Evolutionary conservation across 2,797 vertebrate genomes (phyloP), one percentile per base, ranked within the genome.

Genomic region (Myotis daubentonii): DNA sequence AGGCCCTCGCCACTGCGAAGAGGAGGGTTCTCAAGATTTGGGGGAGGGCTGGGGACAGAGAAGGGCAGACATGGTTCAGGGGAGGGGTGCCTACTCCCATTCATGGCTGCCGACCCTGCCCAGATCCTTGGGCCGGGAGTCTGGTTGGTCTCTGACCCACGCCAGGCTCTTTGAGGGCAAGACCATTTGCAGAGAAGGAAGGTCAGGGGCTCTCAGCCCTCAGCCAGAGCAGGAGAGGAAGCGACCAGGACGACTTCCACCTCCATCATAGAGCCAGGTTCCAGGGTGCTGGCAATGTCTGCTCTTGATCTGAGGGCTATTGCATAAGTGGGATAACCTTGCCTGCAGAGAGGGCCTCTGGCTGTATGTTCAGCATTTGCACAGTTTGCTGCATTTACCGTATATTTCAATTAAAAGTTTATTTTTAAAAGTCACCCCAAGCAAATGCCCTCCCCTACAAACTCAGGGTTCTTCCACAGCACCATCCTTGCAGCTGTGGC

Each of bases 401-500:
- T 84, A 30, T 3, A 44, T 28, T 84, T 79, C 41, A 3, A 71
- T 87, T 72, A 71, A 75, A 89, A n/a, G 38, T 51, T 53, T 76
- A 15, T 38, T 78, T 71, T 68, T 36, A 75, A 53, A 87, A 93
- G 60, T 62, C 51, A 30, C 41, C n/a, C 22, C 44, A 83, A 78
- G 11, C 23, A 90, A 47, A 82, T 16, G 3, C 51, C 62, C 23
- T 88, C 38, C 41, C 41, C 68, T 22, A 38, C 12, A 23, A 55
- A 44, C 60, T 60, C 81, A 19, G 38, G 49, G n/a, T 22, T 87
- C 36, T 72, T 36, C 65, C 81, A 36, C 22, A 36, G 81, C 38
- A 74, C 53, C 53, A 94, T 53, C 66, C 57, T 80, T 47, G 41
- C 78, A 94, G 38, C 81, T 74, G 72, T 62, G 78, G 68, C 62